Percentiles rank a stretch among this genome's conserved stretches.
These are phyloP conservation scores for Gymnogyps californianus DNA, from an alignment of 2,113 vertebrate genomes.

Conservation along the genomic window DNA sequence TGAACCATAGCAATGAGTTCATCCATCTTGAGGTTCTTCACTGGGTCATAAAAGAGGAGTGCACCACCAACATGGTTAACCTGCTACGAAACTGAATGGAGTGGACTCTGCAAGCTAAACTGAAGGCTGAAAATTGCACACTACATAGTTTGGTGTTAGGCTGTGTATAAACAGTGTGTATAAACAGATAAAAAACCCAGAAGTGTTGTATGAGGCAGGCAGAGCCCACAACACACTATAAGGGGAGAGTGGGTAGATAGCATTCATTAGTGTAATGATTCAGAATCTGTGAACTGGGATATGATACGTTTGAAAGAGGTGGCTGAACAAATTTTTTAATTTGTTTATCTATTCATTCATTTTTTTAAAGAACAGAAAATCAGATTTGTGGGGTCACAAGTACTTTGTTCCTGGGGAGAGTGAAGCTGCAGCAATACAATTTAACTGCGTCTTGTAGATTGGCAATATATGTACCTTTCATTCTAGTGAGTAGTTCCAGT, in stretches of 20 bases:
- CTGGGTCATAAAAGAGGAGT: not conserved
- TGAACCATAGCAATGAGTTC: not conserved
- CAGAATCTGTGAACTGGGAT: not conserved
- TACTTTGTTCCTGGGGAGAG: not conserved
- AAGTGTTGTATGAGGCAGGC: not conserved
- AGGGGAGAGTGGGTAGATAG: not conserved
- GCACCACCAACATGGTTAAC: not conserved
- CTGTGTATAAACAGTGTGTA: not conserved
- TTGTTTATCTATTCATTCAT: not conserved
- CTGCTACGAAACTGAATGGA: fast-evolving
- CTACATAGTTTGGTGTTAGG: not conserved
- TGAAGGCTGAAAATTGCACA: not conserved
- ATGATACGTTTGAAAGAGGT: not conserved
- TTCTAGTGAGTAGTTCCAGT: not conserved
- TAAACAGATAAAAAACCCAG: not conserved
- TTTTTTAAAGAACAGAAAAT: not conserved
- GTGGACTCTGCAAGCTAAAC: not conserved
- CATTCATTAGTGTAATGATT: not conserved
- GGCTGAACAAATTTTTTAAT: not conserved
- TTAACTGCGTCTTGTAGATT: not conserved
- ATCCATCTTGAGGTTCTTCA: not conserved
- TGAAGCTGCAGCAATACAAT: not conserved
- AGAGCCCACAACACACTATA: not conserved
- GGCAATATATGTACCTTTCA: not conserved
- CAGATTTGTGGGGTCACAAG: not conserved